Base-by-base conservation (phyloP, 2,888 invertebrate genomes). In the Oxytorus armatus region DNA sequence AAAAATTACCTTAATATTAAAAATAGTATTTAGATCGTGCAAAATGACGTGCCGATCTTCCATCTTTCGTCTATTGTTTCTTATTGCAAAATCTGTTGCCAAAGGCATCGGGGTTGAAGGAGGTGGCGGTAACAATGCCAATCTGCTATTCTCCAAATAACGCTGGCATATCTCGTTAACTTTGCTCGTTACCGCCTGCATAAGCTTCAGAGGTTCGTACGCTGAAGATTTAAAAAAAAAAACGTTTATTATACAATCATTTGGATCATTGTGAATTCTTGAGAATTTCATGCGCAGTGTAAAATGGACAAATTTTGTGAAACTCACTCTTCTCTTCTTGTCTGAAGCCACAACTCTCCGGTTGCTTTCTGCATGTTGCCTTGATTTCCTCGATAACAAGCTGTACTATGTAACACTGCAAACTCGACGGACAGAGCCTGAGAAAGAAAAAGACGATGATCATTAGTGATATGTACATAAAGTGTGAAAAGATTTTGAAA, bases 1-100 rank as follows among this genome's bases (percentile, higher is more conserved):
- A 16, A 65, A 21, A 78, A 72, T 89, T 89, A 96, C 97, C 94
- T 96, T 94, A 86, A 97, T 93, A 87, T 95, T 95, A 92, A 97
- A 97, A 84, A 97, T 94, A 18, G 95, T 94, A 91, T 97, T 96
- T 87, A 97, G 94, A 90, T 97, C 96, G 63, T 96, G 96, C 78
- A 98, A 94, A 87, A 97, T 95, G 2, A 97, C 95, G 89, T 97
- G 96, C 59, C 97, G 93, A 92, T 99, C 98, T 92, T 99, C 98
- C 98, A 98, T 98, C 89, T 94, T 95, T 76, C 98, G 94, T 70
- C 98, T 94, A 39, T 94, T 94, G 92, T 98, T 98, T 92, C 96
- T 97, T 29, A 95, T 94, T 68, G 96, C 96, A 87, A 94, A 95
- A 36, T 95, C 94, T 81, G 95, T 95, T 44, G 94, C 93, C 59